Conservation (phyloP, 2,113 vertebrate genomes). For the Bungarus multicinctus region DNA sequence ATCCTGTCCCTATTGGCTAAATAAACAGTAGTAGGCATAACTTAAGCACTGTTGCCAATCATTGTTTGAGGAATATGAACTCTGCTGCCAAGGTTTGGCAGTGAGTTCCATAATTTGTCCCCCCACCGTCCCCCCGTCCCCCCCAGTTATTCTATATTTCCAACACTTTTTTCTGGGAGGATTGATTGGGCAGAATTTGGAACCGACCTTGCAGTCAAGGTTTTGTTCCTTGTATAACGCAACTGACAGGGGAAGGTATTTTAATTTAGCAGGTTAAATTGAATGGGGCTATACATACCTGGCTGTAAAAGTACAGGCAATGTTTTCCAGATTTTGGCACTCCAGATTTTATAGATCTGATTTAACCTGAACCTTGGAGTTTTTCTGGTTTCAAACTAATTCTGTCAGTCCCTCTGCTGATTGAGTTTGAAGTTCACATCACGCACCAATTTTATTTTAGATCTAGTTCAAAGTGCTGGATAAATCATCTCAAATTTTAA, state of each 20-base stretch:
- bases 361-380: neutral
- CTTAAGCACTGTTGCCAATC: neutral
- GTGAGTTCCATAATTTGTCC: neutral
- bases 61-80: neutral
- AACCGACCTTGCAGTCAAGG: neutral
- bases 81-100: neutral
- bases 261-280: neutral
- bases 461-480: neutral
- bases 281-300: neutral
- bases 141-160: neutral
- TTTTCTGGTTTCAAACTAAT: neutral
- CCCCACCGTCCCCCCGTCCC: no score
- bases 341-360: neutral
- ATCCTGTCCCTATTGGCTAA: neutral
- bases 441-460: neutral
- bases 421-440: neutral
- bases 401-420: neutral
- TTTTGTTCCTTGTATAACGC: neutral
- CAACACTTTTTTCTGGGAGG: neutral
- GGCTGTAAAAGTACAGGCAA: neutral
- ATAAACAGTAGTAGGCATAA: neutral
- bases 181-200: neutral
- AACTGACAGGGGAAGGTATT: neutral
- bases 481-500: neutral
- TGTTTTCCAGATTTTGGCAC: neutral